Evolutionary conservation across 2,797 vertebrate genomes (phyloP).

Genomic region (Morus bassanus): DNA sequence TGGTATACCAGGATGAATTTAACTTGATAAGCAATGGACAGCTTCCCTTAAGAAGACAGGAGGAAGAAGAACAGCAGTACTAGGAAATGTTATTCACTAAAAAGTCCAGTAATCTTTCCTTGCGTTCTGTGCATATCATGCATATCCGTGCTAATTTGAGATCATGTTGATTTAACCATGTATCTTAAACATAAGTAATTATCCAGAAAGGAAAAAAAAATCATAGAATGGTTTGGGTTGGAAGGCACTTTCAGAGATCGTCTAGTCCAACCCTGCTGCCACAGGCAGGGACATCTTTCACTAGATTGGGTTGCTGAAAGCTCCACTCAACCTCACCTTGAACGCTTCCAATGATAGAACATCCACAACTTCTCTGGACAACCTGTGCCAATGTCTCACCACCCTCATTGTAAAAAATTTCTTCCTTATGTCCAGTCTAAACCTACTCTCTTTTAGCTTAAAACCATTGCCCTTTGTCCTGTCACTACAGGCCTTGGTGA

Average conservation of each 20-base stretch:
- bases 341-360: neutral
- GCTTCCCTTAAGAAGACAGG: neutral
- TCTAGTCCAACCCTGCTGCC: neutral
- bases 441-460: neutral
- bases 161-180: neutral
- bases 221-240: neutral
- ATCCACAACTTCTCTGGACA: neutral
- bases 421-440: neutral
- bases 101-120: neutral
- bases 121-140: neutral
- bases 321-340: neutral
- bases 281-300: neutral
- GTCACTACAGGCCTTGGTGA: neutral
- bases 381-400: neutral
- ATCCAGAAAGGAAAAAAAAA: neutral
- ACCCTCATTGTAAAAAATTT: neutral
- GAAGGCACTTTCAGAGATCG: neutral
- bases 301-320: neutral
- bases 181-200: neutral
- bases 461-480: neutral
- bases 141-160: neutral
- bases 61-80: neutral
- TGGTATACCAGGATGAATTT: neutral
- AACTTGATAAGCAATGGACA: neutral
- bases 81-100: neutral